Base-by-base conservation (phyloP, 2,797 vertebrate genomes). In the Buceros bicornis region DNA sequence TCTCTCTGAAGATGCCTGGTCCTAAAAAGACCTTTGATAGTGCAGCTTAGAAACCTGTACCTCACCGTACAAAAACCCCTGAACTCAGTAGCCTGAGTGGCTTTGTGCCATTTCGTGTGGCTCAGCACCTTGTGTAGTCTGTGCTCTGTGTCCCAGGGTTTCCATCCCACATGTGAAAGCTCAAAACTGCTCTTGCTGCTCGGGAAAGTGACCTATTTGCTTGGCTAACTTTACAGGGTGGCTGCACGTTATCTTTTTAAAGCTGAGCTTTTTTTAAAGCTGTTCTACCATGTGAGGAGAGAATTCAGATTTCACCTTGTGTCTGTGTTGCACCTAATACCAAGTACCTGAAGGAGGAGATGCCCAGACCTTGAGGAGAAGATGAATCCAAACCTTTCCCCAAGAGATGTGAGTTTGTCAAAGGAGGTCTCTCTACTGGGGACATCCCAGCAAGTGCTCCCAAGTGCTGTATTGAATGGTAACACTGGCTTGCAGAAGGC, bases 121-220 rank as follows among this genome's bases (percentile, higher is more conserved):
- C 87, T 81, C 28, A 42, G 4, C 0, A 0, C 58, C 48, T 71
- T 28, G 71, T 71, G 16, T 76, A 60, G 65, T 25, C 83, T 71
- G 47, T 43, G 47, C 73, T 67, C 73, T 37, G 19, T 0, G 0
- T 74, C 62, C 88, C 29, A 0, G 0, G 14, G 28, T 78, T 53
- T 56, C 58, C 57, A 28, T 40, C 45, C 1, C 0, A 3, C 57
- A 21, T 56, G 28, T 4, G 22, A 82, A 65, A 72, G 64, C 61
- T 87, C 81, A 35, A 26, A 5, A 35, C 56, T 77, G 42, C 61
- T 78, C 65, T 65, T 71, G 51, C 79, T 79, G 56, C 56, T 84
- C 60, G 33, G 89, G 62, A 82, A 64, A 77, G 89, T 87, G 81
- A 45, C 73, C 73, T 88, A 89, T 81, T 54, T 93, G 92, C 88